Base-by-base conservation (phyloP, 2,888 invertebrate genomes). In the Drosophila paramelanica region DNA sequence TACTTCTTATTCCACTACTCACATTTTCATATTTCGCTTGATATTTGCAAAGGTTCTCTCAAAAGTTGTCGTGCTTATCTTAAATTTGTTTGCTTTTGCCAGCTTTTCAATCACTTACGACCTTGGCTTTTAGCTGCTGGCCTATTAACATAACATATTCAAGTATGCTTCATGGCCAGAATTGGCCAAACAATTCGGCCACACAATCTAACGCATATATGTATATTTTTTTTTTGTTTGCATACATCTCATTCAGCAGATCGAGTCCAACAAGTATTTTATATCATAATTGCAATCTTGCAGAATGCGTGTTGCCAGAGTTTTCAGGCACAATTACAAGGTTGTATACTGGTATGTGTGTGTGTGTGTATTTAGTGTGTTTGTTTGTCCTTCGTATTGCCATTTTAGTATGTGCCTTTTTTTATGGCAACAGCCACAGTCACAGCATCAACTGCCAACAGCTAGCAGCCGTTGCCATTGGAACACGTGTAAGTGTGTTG, bases 231-330 rank as follows among this genome's bases (percentile, higher is more conserved):
- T 17, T 7, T 50, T 52, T 43, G 36, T 52, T 49, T 43, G 23
- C 27, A 20, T 50, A 70, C 20, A 65, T 53, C 65, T 60, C 55
- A 39, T 64, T 50, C 51, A 76, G 52, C 39, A 51, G 42, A 74
- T 69, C 61, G 57, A 53, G 67, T 51, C 46, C 61, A 51, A 58
- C 82, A 77, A 85, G 77, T 81, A 71, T 73, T 82, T 75, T 84
- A 85, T 85, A 85, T 85, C 85, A 84, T 85, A 85, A 85, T 85
- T 85, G 85, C 77, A 89, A 85, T 85, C 85, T 85, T 77, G 77
- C 88, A 88, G 80, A 77, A 77, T 88, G 82, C 75, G 88, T 72
- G 45, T 60, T 62, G 81, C 55, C 69, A 69, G 62, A 67, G 60
- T 70, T 86, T 82, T 81, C 64, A 75, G 73, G 82, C 66, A 79